A percentile compares a stretch with the other conserved stretches of the same genome.
These are phyloP conservation scores for Bostrychus sinensis DNA, from an alignment of 2,113 vertebrate genomes.

Conservation along the genomic window DNA sequence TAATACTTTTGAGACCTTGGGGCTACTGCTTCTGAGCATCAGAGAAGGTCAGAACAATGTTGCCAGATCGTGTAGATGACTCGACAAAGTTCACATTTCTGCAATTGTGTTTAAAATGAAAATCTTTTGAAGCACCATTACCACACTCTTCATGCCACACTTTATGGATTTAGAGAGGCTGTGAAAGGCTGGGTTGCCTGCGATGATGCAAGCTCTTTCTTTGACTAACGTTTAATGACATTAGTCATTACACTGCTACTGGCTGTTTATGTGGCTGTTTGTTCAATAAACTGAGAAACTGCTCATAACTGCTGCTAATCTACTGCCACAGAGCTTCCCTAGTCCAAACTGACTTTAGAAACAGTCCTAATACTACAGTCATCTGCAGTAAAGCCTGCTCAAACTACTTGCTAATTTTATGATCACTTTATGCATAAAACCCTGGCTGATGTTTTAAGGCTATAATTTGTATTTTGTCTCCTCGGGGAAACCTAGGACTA, in stretches of 20 bases:
- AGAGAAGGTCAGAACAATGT: slow-evolving; percentile 19
- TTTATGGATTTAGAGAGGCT: slow-evolving; percentile 76
- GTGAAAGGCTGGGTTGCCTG: slow-evolving; percentile 74
- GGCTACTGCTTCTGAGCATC: slow-evolving; percentile 22
- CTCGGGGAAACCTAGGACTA: too few relatives aligned
- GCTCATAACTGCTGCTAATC: slow-evolving; percentile 41
- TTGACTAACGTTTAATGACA: slow-evolving; percentile 64
- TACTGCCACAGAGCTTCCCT: slow-evolving; percentile 20
- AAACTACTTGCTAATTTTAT: too few relatives aligned
- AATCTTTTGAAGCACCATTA: slow-evolving; percentile 69
- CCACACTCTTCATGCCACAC: slow-evolving; percentile 64
- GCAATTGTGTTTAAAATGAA: slow-evolving; percentile 62
- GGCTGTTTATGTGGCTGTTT: slow-evolving; percentile 68
- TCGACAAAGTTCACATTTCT: slow-evolving; percentile 64
- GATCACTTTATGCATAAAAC: too few relatives aligned
- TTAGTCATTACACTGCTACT: too few relatives aligned
- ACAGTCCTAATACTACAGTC: too few relatives aligned
- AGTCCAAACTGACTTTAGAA: too few relatives aligned
- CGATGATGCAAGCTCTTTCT: slow-evolving; percentile 63
- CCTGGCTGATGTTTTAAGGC: too few relatives aligned
- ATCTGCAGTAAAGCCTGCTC: too few relatives aligned
- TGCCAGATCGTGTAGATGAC: slow-evolving; percentile 52
- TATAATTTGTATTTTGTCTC: too few relatives aligned
- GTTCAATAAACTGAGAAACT: slow-evolving; percentile 66
- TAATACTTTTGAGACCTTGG: too few relatives aligned